Percentiles rank a stretch among this genome's conserved stretches.
These are phyloP conservation scores for Falco novaeseelandiae DNA, from an alignment of 2,797 vertebrate species.

Conservation along the genomic window DNA sequence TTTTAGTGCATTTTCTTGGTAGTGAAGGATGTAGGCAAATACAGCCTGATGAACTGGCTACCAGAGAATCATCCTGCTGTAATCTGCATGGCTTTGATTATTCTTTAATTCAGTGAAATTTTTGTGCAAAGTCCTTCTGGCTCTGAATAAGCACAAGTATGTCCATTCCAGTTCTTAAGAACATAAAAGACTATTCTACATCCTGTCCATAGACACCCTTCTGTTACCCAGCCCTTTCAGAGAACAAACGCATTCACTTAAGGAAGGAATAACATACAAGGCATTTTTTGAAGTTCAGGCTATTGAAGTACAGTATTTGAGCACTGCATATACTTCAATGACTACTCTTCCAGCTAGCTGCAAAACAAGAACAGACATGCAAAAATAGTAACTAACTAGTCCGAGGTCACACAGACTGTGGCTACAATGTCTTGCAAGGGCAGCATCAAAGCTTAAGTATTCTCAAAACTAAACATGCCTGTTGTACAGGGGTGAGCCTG, in stretches of 20 bases:
- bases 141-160: not conserved
- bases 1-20: not conserved
- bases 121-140: not conserved
- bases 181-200: not conserved
- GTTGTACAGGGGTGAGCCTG: not conserved
- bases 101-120: not conserved
- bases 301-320: constrained; percentile 2
- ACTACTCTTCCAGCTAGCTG: constrained; percentile 1
- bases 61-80: not conserved
- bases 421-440: not conserved
- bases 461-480: not conserved
- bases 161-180: not conserved
- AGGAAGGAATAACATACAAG: not conserved
- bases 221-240: not conserved
- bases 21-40: not conserved
- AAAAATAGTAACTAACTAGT: constrained; percentile 12
- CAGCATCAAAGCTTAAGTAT: not conserved
- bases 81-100: not conserved
- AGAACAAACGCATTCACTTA: constrained; percentile 19
- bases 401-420: not conserved
- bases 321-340: not conserved
- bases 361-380: not conserved
- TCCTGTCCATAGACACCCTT: not conserved
- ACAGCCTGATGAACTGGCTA: not conserved
- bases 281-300: constrained; percentile 17